These are phyloP conservation scores for Dendrolimus pini DNA, from an alignment of 2,888 invertebrate species.

Conservation along the genomic window DNA sequence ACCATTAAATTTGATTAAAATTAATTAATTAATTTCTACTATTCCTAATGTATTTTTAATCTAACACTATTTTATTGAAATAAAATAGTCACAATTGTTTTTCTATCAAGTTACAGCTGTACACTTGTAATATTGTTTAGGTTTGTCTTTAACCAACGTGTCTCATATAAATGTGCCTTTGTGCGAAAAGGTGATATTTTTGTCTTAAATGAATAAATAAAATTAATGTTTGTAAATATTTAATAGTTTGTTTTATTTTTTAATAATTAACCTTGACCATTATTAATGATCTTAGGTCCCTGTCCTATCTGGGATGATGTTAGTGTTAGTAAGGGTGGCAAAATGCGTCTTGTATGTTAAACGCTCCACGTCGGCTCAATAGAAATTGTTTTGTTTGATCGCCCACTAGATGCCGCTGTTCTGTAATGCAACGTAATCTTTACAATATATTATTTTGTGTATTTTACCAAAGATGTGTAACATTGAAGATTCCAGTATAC, in stretches of 20 bases:
- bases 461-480: too few relatives aligned
- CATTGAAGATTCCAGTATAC: too few relatives aligned
- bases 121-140: slow-evolving; percentile 46
- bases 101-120: slow-evolving; percentile 23
- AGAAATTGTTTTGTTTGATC: too few relatives aligned
- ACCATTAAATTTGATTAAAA: not conserved
- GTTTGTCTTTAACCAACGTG: not conserved
- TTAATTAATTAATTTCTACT: not conserved
- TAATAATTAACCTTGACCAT: too few relatives aligned
- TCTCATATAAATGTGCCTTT: slow-evolving; percentile 3
- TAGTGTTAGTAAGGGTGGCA: too few relatives aligned
- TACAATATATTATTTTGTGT: too few relatives aligned
- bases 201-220: slow-evolving; percentile 58
- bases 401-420: too few relatives aligned
- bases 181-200: slow-evolving; percentile 62
- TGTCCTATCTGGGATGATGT: too few relatives aligned
- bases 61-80: slow-evolving; percentile 3
- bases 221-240: slow-evolving; percentile 72
- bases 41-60: not conserved
- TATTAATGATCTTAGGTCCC: too few relatives aligned
- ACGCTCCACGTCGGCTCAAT: too few relatives aligned
- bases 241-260: slow-evolving; percentile 14
- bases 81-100: not conserved
- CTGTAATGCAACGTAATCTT: too few relatives aligned
- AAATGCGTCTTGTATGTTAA: too few relatives aligned